Percentiles rank a stretch among this genome's conserved stretches.
Conservation (phyloP, 1,140 invertebrate species). For the Rhynchophorus ferrugineus region DNA sequence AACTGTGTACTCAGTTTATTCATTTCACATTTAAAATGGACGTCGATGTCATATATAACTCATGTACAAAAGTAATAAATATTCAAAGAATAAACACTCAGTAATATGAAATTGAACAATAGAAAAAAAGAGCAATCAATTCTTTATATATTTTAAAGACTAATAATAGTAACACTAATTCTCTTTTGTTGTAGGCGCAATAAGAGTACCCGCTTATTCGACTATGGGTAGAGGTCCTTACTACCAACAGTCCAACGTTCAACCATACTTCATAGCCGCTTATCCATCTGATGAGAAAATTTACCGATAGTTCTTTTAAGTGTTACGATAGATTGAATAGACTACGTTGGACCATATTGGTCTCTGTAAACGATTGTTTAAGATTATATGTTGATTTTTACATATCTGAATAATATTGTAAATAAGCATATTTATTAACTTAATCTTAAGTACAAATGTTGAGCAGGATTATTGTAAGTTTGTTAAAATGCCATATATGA, state of each 20-base stretch:
- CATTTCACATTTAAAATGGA: too few relatives aligned
- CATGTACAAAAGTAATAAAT: too few relatives aligned
- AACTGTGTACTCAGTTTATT: too few relatives aligned
- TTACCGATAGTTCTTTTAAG: conserved; percentile 33
- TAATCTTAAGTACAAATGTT: conserved; percentile 8
- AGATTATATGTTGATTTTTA: neutral
- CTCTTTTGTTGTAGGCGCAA: conserved; percentile 5
- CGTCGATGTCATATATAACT: too few relatives aligned
- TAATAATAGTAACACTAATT: too few relatives aligned
- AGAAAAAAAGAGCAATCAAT: too few relatives aligned
- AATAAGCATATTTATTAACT: conserved; percentile 1
- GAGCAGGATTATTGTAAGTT: conserved; percentile 2
- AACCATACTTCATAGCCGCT: conserved; percentile 35
- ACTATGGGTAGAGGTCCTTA: conserved; percentile 42
- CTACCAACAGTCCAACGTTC: conserved; percentile 32
- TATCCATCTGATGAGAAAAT: conserved; percentile 38
- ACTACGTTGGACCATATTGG: conserved; percentile 15
- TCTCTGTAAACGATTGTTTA: neutral
- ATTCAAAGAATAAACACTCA: too few relatives aligned
- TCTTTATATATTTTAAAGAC: too few relatives aligned
- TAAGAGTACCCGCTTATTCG: conserved; percentile 32
- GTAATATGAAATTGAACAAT: too few relatives aligned
- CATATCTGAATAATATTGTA: neutral
- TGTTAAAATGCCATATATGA: neutral
- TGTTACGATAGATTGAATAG: neutral